Evolutionary conservation across 2,888 invertebrate species (phyloP), one percentile per base, ranked within the genome.

Genomic region (Drosophila nr. medialis): DNA sequence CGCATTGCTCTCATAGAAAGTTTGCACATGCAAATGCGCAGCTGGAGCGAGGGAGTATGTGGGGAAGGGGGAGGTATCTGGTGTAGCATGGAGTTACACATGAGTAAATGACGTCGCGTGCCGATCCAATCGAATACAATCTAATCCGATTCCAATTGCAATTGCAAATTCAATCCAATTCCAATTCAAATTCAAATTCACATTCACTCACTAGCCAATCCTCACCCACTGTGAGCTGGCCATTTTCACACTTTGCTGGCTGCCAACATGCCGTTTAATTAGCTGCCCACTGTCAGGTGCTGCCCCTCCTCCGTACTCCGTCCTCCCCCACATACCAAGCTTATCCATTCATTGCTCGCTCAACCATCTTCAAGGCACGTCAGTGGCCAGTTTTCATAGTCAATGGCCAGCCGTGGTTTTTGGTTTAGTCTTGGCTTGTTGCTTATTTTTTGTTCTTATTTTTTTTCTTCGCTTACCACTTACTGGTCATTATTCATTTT

Each of bases 171-270:
- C 63, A 69, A 68, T 60, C 65, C 69, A 66, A 58, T 65, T 72
- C 64, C 40, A 58, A 64, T 24, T 45, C 45, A 45, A 15, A 38
- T 36, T 15, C 36, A 36, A 18, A 45, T 45, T 45, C 45, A 45
- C 45, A 45, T 64, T 42, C 64, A 73, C 50, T 51, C 63, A 32
- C 48, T 38, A 56, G 24, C 40, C 64, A 64, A 48, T 59, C 49
- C 30, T 27, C 18, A 50, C 45, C 72, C 53, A 61, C 72, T 62
- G 55, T 51, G 62, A 59, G 67, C 63, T 69, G 65, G 56, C 70
- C 85, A 71, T 78, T 76, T 85, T 82, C 85, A 85, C 88, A 83
- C 76, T 80, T 87, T 68, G 53, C 79, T 87, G 86, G 36, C 73
- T 67, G 73, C 77, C 81, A 66, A 76, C 80, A 79, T 70, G 86